These are phyloP conservation scores for Agrochola litura DNA, from an alignment of 2,888 invertebrate species.

Conservation along the genomic window DNA sequence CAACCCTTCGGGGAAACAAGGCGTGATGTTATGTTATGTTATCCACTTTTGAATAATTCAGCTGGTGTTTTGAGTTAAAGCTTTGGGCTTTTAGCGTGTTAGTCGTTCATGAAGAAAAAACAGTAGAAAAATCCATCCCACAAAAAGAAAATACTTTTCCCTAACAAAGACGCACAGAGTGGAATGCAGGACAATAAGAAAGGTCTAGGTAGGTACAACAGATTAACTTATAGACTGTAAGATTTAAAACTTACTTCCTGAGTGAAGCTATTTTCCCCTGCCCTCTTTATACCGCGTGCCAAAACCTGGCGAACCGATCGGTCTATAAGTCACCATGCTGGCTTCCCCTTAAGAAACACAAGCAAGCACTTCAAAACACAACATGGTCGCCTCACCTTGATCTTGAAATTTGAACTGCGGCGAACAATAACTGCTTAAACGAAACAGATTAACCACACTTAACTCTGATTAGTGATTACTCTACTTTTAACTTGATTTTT, in stretches of 20 bases:
- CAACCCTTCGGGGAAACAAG: no score
- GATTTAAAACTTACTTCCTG: no score
- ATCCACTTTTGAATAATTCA: background rate
- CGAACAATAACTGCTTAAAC: constrained; percentile 36
- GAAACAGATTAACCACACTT: constrained; percentile 31
- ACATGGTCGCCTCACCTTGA: constrained; percentile 56
- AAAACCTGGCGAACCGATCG: background rate
- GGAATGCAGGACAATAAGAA: background rate
- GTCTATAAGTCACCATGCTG: background rate
- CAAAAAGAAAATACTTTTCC: background rate
- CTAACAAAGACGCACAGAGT: background rate
- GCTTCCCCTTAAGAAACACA: constrained; percentile 54
- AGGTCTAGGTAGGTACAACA: background rate
- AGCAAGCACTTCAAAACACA: constrained; percentile 30
- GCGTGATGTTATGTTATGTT: no score
- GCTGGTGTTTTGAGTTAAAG: background rate
- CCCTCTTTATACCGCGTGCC: no score
- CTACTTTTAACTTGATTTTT: background rate
- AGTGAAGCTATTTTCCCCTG: background rate
- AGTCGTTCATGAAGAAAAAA: background rate
- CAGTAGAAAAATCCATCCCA: background rate
- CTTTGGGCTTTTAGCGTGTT: background rate
- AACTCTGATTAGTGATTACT: constrained; percentile 2
- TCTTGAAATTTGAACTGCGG: constrained; percentile 63
- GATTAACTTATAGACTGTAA: background rate